Conservation (phyloP, 2,888 invertebrate genomes). For the Brachyopa scutellaris region DNA sequence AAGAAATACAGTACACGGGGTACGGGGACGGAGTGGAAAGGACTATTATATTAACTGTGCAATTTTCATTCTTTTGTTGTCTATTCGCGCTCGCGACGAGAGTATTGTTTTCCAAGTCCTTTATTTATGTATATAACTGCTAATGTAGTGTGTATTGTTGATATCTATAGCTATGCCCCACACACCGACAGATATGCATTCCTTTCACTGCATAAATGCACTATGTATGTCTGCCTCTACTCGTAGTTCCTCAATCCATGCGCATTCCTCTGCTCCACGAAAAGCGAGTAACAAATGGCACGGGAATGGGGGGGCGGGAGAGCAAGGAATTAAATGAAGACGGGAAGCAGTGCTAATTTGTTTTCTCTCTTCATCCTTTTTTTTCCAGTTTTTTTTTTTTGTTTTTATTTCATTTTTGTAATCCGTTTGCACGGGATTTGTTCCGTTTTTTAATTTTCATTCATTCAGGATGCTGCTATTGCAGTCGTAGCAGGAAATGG, state of each 20-base stretch:
- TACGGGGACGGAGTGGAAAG: not conserved
- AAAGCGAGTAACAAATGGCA: too few relatives aligned
- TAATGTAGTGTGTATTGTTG: slow-evolving; percentile 57
- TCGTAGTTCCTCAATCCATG: not conserved
- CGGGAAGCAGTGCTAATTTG: slow-evolving; percentile 69
- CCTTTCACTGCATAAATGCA: not conserved
- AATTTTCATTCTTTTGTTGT: slow-evolving; percentile 61
- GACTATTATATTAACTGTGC: slow-evolving; percentile 46
- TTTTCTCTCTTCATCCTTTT: slow-evolving; percentile 50
- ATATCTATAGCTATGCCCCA: slow-evolving; percentile 37
- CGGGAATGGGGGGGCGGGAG: too few relatives aligned
- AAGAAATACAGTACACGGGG: slow-evolving; percentile 12
- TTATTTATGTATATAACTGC: slow-evolving; percentile 62
- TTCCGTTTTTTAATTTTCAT: slow-evolving; percentile 39
- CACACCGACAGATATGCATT: not conserved
- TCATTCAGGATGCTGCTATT: slow-evolving; percentile 49
- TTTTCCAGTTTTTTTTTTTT: not conserved
- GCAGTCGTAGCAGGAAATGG: slow-evolving; percentile 29
- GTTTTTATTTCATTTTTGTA: slow-evolving; percentile 37
- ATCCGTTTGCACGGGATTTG: slow-evolving; percentile 56
- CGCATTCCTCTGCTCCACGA: too few relatives aligned
- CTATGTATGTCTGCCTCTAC: not conserved
- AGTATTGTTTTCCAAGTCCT: slow-evolving; percentile 42
- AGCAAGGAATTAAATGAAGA: slow-evolving; percentile 58
- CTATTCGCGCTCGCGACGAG: slow-evolving; percentile 32